Percentiles rank a stretch among this genome's conserved stretches.
phyloP scores from a whole-genome alignment of 2,113 vertebrate genomes.

The Odocoileus virginianus region DNA sequence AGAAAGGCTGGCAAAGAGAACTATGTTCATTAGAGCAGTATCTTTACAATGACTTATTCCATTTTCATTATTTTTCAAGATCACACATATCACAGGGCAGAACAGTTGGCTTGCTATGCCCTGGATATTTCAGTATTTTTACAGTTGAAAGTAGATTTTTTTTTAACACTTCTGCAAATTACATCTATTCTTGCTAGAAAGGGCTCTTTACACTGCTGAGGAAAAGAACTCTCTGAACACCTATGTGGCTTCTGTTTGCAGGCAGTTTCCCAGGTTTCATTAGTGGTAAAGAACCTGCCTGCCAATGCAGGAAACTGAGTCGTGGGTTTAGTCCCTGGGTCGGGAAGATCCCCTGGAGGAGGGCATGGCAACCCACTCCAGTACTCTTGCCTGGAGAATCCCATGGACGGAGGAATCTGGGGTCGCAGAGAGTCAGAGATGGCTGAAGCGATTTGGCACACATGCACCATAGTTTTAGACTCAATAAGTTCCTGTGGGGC shows the following conservation, averaged over 20 bases:
- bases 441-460: not conserved
- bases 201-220: not conserved
- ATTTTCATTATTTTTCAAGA: slow-evolving; percentile 31
- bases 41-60: slow-evolving; percentile 33
- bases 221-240: not conserved
- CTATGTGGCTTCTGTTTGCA: not conserved
- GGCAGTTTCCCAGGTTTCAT: not conserved
- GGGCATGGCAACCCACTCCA: not conserved
- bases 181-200: not conserved
- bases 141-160: slow-evolving; percentile 34
- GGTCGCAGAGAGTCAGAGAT: not conserved
- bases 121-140: slow-evolving; percentile 19
- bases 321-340: not conserved
- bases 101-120: not conserved
- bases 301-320: not conserved
- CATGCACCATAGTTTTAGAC: not conserved
- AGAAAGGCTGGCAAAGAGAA: slow-evolving; percentile 26
- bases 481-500: not conserved
- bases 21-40: slow-evolving; percentile 6
- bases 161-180: slow-evolving; percentile 41
- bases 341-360: not conserved
- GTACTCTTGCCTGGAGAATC: not conserved
- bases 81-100: not conserved
- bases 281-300: not conserved
- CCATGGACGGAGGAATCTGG: not conserved